Percentiles rank a stretch among this genome's conserved stretches.
Conservation (phyloP, 2,888 invertebrate species). For the Drosophila ustulata region DNA sequence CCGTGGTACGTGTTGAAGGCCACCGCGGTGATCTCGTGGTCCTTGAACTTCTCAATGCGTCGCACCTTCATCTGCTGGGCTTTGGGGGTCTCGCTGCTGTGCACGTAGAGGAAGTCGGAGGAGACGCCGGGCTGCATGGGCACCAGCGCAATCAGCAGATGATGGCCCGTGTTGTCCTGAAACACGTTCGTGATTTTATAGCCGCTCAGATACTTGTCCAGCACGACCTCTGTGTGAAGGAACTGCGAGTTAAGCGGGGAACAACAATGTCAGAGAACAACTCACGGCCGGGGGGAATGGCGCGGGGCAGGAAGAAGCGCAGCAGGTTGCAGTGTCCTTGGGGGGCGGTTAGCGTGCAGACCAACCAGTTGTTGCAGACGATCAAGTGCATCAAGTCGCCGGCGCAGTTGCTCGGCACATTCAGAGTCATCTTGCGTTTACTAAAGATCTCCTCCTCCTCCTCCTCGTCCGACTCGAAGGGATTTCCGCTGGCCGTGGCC, state of each 20-base stretch:
- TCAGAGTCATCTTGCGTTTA: slow-evolving; percentile 92
- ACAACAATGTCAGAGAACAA: not conserved
- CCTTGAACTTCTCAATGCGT: slow-evolving; percentile 85
- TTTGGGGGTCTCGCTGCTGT: slow-evolving; percentile 79
- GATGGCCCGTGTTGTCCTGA: slow-evolving; percentile 94
- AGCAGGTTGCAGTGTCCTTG: slow-evolving; percentile 88
- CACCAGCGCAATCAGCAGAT: slow-evolving; percentile 90
- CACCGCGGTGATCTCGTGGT: slow-evolving; percentile 94
- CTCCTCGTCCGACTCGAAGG: slow-evolving; percentile 84
- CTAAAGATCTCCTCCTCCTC: slow-evolving; percentile 89
- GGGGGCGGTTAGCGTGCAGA: slow-evolving; percentile 94
- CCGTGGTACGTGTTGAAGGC: slow-evolving; percentile 94
- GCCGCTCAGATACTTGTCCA: slow-evolving; percentile 83
- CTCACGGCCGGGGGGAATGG: slow-evolving; percentile 91
- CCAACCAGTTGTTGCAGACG: slow-evolving; percentile 93
- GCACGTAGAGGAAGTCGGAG: slow-evolving; percentile 93
- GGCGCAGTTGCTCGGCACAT: slow-evolving; percentile 88
- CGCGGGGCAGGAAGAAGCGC: slow-evolving; percentile 92
- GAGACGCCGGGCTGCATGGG: slow-evolving; percentile 86
- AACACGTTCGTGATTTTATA: slow-evolving; percentile 82
- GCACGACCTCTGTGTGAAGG: slow-evolving; percentile 71
- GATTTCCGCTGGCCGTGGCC: slow-evolving; percentile 51
- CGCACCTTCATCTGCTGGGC: slow-evolving; percentile 91
- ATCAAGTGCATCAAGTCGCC: slow-evolving; percentile 91
- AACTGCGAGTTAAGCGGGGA: not conserved